Conservation (phyloP, 2,888 invertebrate species). For the Sceliomorpha sp. region DNA sequence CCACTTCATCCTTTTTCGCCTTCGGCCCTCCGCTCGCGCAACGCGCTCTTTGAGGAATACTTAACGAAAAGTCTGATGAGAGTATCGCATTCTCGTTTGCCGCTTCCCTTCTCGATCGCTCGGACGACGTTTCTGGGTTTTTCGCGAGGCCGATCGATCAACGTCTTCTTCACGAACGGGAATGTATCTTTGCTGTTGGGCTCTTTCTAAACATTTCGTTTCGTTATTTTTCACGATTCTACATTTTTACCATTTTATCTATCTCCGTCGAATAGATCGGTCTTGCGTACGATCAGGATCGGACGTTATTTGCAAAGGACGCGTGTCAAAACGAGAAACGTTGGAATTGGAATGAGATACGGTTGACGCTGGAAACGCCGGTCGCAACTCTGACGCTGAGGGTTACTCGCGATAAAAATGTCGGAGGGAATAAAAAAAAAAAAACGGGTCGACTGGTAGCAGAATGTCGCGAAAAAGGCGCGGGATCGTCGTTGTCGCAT, state of each 20-base stretch:
- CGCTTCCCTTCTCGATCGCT: background rate
- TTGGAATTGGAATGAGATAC: no score
- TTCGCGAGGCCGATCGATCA: no score
- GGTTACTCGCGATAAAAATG: slow-evolving; percentile 35
- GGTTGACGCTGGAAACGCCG: no score
- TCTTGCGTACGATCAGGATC: no score
- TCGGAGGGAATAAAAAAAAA: slow-evolving; percentile 10
- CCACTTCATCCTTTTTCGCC: slow-evolving; percentile 30
- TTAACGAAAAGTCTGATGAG: slow-evolving; percentile 20
- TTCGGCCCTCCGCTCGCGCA: slow-evolving; percentile 11
- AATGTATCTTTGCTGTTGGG: background rate
- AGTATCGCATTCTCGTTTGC: slow-evolving; percentile 10
- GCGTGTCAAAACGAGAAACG: no score
- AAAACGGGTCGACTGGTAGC: background rate
- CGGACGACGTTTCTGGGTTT: background rate
- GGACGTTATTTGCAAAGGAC: no score
- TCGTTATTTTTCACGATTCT: background rate
- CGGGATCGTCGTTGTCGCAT: slow-evolving; percentile 13
- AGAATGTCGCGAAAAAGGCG: slow-evolving; percentile 17
- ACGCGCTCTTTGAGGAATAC: slow-evolving; percentile 20
- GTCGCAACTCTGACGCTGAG: no score
- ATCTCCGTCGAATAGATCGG: no score
- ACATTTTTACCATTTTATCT: no score
- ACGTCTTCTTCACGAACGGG: no score
- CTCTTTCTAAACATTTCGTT: background rate